These are phyloP conservation scores for Gallinago solitaria DNA, from an alignment of 2,797 vertebrate species.

Conservation along the genomic window DNA sequence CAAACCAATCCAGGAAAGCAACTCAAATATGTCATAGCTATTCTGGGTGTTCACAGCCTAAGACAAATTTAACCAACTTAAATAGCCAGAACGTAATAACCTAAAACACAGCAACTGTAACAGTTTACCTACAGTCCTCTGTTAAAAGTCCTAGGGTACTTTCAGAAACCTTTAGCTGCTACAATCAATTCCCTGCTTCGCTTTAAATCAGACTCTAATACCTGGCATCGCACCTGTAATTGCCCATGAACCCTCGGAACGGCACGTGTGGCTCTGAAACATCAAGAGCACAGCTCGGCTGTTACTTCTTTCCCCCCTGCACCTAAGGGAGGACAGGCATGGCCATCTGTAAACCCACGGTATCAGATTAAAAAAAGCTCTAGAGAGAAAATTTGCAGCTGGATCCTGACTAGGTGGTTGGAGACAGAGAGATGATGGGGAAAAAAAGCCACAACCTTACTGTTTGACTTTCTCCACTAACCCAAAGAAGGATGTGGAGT, in stretches of 20 bases:
- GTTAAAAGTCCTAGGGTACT: background rate
- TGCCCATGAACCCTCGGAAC: background rate
- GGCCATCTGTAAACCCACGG: accelerated
- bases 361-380: background rate
- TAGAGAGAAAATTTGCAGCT: background rate
- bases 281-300: background rate
- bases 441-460: background rate
- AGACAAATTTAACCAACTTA: background rate
- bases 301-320: background rate
- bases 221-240: background rate
- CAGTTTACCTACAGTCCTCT: background rate
- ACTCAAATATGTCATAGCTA: background rate
- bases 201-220: background rate
- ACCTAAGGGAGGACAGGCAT: background rate
- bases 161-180: background rate
- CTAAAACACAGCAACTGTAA: background rate
- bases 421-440: background rate
- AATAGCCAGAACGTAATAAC: background rate
- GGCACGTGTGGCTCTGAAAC: accelerated
- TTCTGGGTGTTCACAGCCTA: background rate
- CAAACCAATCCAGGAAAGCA: background rate
- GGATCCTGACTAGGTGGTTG: background rate
- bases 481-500: background rate
- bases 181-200: background rate
- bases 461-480: background rate